phyloP scores from a whole-genome alignment of 1,140 invertebrate genomes.

The Copidosoma floridanum region DNA sequence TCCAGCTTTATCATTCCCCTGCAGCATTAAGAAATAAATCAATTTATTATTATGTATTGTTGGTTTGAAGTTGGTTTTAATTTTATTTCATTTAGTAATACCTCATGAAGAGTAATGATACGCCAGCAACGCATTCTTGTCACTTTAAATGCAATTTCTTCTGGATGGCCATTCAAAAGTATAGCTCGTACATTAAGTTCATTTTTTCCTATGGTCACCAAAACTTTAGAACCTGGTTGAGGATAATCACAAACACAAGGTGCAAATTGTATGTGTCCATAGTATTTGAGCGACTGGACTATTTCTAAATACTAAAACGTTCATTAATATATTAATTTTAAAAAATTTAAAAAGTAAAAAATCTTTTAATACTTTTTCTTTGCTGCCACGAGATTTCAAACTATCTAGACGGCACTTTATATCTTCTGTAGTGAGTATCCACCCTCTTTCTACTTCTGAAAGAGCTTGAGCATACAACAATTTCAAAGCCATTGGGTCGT shows the following conservation, averaged over 20 bases:
- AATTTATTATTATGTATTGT: too few relatives aligned
- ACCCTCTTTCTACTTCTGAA: constrained; percentile 81
- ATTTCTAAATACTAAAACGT: constrained; percentile 77
- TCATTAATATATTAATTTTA: too few relatives aligned
- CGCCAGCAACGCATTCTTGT: constrained; percentile 95
- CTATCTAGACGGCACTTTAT: constrained; percentile 67
- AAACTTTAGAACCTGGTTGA: constrained; percentile 63
- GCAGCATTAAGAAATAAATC: too few relatives aligned
- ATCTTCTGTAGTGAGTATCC: constrained; percentile 75
- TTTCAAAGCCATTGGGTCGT: constrained; percentile 78
- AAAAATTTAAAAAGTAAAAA: not conserved
- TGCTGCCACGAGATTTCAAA: constrained; percentile 73
- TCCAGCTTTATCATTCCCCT: constrained; percentile 41
- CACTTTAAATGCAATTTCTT: constrained; percentile 84
- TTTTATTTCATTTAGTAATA: constrained; percentile 52
- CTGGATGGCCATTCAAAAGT: constrained; percentile 46
- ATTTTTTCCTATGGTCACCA: constrained; percentile 73
- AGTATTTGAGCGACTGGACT: constrained; percentile 78
- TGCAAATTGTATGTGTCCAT: constrained; percentile 84
- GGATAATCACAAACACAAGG: constrained; percentile 79
- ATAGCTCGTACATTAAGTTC: constrained; percentile 71
- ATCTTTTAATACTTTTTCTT: constrained; percentile 82
- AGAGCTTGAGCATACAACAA: constrained; percentile 85
- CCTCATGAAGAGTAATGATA: constrained; percentile 82
- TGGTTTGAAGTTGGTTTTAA: too few relatives aligned